Base-by-base conservation (phyloP, 2,797 vertebrate genomes). In the Acomys russatus region DNA sequence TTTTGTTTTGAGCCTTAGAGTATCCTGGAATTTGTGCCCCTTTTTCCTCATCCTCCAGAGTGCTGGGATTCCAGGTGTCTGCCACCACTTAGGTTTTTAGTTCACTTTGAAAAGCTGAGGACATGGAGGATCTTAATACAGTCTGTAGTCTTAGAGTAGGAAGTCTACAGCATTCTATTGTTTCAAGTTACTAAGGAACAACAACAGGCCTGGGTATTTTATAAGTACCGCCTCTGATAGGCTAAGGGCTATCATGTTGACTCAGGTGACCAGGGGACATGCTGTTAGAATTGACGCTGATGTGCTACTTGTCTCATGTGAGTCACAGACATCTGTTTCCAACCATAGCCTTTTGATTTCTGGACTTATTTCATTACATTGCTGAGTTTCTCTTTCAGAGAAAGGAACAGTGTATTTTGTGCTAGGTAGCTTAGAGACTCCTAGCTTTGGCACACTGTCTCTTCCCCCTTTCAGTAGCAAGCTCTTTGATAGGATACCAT, bases 51-150 rank as follows among this genome's bases (percentile, higher is more conserved):
- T 25, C 51, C 33, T 66, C 76, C 9, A 7, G 28, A 38, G 63
- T 68, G 51, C 63, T 56, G n/a, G 51, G 51, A 68, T 44, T 79
- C n/a, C 35, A n/a, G 61, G 22, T 64, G 12, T 77, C 20, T 35
- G 38, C 59, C 30, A 64, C 9, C 61, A 78, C 11, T 12, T 23
- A 11, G n/a, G 51, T 54, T 85, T 84, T 51, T 68, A 33, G 54
- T 38, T 93, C 51, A 86, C 74, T 96, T 95, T 92, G 92, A 15
- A 68, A 80, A 85, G 61, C 61, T 9, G 68, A 2, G 35, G 20
- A 35, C 35, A 49, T 20, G 7, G 23, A 88, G 11, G 44, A 22
- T 96, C 7, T 73, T 82, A n/a, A 12, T 74, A 28, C 1, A 68
- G 30, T 30, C 30, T 85, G 5, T 76, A 22, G 38, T 87, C 49